phyloP scores from a whole-genome alignment of 2,797 vertebrate species.

The Gobionotothen gibberifrons region DNA sequence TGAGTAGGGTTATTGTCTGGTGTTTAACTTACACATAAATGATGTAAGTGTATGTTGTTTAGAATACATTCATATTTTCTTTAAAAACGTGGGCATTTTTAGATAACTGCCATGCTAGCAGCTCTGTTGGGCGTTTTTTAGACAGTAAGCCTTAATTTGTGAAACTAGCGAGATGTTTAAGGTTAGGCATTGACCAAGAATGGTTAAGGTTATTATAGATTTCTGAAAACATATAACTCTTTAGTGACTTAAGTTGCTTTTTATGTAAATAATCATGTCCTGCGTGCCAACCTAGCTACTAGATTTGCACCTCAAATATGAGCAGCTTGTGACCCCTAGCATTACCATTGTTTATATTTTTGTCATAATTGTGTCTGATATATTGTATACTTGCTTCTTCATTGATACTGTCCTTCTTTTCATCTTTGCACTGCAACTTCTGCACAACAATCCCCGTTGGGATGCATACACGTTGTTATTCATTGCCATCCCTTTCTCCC shows the following conservation, averaged over 20 bases:
- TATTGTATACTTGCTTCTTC: neutral
- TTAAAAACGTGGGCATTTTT: neutral
- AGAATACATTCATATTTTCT: neutral
- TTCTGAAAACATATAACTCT: conserved; percentile 1
- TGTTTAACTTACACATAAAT: neutral
- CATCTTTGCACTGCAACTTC: neutral
- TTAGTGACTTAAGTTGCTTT: neutral
- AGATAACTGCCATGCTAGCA: no score
- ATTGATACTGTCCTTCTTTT: neutral
- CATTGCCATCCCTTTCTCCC: neutral
- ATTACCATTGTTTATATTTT: neutral
- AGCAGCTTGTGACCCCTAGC: neutral
- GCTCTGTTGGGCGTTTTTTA: no score
- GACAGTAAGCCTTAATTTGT: no score
- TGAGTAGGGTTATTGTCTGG: neutral
- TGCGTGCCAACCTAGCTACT: neutral
- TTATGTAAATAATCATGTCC: neutral
- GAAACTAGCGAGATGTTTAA: no score
- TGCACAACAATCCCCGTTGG: neutral
- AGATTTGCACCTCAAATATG: neutral
- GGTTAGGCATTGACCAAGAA: no score
- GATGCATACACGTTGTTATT: neutral
- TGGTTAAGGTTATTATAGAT: neutral
- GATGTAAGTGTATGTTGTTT: neutral
- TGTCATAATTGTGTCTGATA: neutral